phyloP scores from a whole-genome alignment of 2,888 invertebrate genomes.

The Caenorhabditis plicata region DNA sequence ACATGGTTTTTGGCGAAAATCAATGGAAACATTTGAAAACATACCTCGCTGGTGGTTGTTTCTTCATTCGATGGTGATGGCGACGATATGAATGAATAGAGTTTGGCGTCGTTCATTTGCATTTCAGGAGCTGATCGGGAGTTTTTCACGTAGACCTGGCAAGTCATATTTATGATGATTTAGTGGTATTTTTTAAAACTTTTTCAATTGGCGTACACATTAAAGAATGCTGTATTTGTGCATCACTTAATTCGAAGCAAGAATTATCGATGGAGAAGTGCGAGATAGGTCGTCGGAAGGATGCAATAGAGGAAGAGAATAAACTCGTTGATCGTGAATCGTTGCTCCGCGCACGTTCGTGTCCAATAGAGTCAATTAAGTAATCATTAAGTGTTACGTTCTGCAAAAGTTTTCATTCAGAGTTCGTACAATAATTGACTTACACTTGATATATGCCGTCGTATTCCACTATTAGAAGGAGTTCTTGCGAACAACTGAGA shows the following conservation, averaged over 20 bases:
- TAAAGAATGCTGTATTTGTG: conserved; percentile 17
- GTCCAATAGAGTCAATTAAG: conserved; percentile 7
- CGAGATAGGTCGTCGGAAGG: conserved; percentile 37
- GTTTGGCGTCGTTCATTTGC: conserved; percentile 25
- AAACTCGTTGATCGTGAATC: conserved; percentile 26
- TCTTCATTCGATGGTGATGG: conserved; percentile 28
- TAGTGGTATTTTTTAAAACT: background rate
- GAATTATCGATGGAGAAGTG: conserved; percentile 51
- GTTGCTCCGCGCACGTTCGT: conserved; percentile 30
- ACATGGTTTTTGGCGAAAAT: background rate
- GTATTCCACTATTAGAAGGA: conserved; percentile 3
- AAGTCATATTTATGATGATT: background rate
- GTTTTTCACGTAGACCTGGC: conserved; percentile 33
- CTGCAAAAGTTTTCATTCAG: conserved; percentile 8
- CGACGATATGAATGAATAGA: conserved; percentile 19
- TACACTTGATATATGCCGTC: conserved; percentile 20
- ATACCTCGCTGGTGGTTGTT: conserved; percentile 25
- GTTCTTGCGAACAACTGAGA: no score
- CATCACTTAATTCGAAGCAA: conserved; percentile 42
- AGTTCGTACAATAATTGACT: conserved; percentile 1
- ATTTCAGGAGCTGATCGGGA: conserved; percentile 33
- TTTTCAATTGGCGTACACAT: conserved; percentile 32
- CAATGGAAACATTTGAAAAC: conserved; percentile 1
- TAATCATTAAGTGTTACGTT: conserved; percentile 15
- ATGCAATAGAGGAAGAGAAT: conserved; percentile 28